Evolutionary conservation across 2,113 vertebrate species (phyloP), one percentile per base, ranked within the genome.

Genomic region (Globicephala melas): DNA sequence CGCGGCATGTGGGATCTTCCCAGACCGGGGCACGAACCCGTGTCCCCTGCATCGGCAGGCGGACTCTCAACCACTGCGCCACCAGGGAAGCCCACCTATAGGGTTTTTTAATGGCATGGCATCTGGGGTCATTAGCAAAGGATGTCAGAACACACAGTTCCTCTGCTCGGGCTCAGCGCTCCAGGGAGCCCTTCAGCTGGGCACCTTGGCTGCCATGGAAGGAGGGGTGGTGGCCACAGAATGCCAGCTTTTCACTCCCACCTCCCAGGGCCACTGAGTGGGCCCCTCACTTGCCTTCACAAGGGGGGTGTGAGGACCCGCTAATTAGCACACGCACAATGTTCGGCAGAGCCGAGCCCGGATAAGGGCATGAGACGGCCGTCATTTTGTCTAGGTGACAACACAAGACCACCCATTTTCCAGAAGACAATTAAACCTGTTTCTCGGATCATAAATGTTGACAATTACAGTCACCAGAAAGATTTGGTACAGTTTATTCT

Each of bases 391-490:
- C n/a, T 20, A 53, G 15, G 53, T 53, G 53, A 53, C 23, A 77
- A 55, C 36, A 65, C 33, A 63, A 94, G 93, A 73, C 53, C 36
- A 80, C 38, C 5, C 55, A 36, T 65, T 86, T 96, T 89, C 10
- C 68, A 92, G 84, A 92, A 87, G 41, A 87, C 47, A 94, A 44
- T 53, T 95, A 90, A 92, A 83, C 67, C n/a, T 95, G 73, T 74
- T 58, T 92, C 55, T 89, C 55, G 17, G 68, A 76, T 60, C 74
- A 70, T 87, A 91, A 82, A 80, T 38, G 74, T 33, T 28, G 68
- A 60, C 36, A 53, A 10, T 38, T 38, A 26, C 4, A 70, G 26
- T 80, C 41, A 25, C 74, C 81, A 88, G 91, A 76, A 68, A 70
- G 88, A 63, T 41, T 80, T 92, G 47, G 31, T 25, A n/a, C 21